Conservation (phyloP, 2,797 vertebrate genomes). For the Eulemur mongoz region DNA sequence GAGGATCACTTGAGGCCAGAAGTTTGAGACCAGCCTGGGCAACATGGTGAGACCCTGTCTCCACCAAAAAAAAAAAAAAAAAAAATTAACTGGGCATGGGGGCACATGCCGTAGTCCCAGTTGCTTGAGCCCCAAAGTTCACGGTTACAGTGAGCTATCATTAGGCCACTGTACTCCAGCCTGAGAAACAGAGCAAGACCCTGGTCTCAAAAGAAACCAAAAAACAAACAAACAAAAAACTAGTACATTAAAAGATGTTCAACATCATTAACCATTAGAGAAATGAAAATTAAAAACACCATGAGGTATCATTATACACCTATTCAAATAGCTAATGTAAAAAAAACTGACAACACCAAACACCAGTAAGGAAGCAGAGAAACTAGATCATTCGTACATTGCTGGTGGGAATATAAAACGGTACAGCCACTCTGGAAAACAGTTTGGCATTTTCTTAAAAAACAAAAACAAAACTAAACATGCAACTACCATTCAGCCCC, state of each 20-base stretch:
- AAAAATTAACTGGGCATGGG: neutral
- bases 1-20: neutral
- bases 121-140: neutral
- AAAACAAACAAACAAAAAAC: neutral
- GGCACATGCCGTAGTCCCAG: neutral
- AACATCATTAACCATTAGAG: slow-evolving; percentile 3
- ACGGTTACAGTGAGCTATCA: neutral
- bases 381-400: fast-evolving
- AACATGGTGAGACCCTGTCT: neutral
- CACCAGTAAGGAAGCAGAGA: neutral
- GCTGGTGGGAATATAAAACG: neutral
- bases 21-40: neutral
- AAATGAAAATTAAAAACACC: slow-evolving; percentile 43
- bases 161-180: neutral
- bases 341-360: neutral
- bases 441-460: neutral
- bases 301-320: neutral
- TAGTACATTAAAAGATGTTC: neutral
- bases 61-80: neutral
- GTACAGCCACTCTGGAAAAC: neutral
- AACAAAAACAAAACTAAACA: neutral
- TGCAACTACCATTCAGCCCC: neutral
- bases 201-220: neutral
- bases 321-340: neutral
- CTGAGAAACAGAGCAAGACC: neutral